Evolutionary conservation across 30 jellyfish, hydroid and myxozoan genomes (phyloP), one percentile per base, ranked within the genome.

Genomic region (Clytia hemisphaerica): DNA sequence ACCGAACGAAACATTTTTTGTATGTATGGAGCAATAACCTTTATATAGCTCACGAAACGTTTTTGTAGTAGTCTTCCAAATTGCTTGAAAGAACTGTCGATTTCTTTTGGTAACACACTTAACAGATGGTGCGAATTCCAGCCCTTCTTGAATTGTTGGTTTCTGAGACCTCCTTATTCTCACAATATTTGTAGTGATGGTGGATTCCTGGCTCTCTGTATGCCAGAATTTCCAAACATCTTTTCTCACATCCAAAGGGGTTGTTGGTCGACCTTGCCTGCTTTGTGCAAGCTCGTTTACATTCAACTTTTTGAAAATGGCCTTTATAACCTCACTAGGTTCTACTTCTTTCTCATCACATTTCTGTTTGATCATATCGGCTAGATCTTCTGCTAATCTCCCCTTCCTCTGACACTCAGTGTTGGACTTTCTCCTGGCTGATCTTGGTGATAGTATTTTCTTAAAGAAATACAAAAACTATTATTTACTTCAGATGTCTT

Each of bases 101-200:
- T 50, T 50, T n/a, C 64, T 28, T n/a, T n/a, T 50, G 64, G 64
- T 50, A 28, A 50, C 64, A n/a, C 32, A 4, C 12, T 12, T n/a
- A 50, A 50, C 64, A 50, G 64, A n/a, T 50, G 64, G 26, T n/a
- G 64, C 64, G 26, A n/a, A 50, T 33, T 50, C 64, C 64, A 50
- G 64, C 19, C 25, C 64, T 33, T 50, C 25, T 33, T 50, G 64
- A 50, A 28, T n/a, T 18, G 19, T 50, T 50, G 64, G 64, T 33
- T 50, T 50, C 19, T 50, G 32, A 50, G 64, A n/a, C 32, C 19
- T 33, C 25, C 64, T 28, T 50, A 50, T 28, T 33, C 25, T 50
- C 32, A 33, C 64, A 28, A 18, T 7, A n/a, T n/a, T 28, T n/a
- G 64, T 18, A n/a, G 64, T 50, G 64, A 50, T 28, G 32, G 64